Evolutionary conservation across 2,797 vertebrate genomes (phyloP).

Genomic region (Ammospiza maritima): DNA sequence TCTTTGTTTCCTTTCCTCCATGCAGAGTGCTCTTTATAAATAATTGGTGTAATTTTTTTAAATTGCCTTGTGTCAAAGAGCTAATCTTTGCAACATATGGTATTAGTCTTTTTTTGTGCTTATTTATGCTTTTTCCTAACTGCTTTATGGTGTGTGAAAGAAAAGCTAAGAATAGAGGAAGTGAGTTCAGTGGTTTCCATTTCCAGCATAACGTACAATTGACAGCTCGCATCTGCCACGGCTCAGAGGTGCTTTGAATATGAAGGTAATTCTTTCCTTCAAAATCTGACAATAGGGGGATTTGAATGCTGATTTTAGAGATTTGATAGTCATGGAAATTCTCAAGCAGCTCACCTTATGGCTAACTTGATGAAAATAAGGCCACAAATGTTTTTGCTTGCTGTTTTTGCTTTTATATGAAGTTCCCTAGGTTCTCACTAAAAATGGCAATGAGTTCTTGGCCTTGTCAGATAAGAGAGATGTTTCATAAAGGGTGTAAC

Average conservation of each 20-base stretch:
- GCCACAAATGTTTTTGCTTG: not conserved
- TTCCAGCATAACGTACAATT: not conserved
- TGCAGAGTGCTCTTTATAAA: not conserved
- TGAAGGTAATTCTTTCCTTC: not conserved
- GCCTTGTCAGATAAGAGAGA: not conserved
- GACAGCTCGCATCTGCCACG: not conserved
- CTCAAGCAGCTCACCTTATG: not conserved
- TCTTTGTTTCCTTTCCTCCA: not conserved
- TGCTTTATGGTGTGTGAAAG: not conserved
- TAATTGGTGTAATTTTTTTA: not conserved
- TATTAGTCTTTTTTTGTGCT: not conserved
- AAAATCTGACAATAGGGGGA: not conserved
- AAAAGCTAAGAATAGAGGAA: constrained; percentile 38
- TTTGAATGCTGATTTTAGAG: not conserved
- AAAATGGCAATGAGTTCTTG: not conserved
- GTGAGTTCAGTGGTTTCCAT: constrained; percentile 10
- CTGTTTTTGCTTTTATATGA: not conserved
- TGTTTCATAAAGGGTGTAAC: not conserved
- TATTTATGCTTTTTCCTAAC: constrained; percentile 4
- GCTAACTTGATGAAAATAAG: not conserved
- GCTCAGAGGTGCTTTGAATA: not conserved
- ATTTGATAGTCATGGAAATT: not conserved
- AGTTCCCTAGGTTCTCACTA: not conserved
- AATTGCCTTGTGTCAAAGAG: not conserved
- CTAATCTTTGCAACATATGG: not conserved